Evolutionary conservation across 2,888 invertebrate species (phyloP), one percentile per base, ranked within the genome.

Genomic region (Pristionchus fissidentatus): DNA sequence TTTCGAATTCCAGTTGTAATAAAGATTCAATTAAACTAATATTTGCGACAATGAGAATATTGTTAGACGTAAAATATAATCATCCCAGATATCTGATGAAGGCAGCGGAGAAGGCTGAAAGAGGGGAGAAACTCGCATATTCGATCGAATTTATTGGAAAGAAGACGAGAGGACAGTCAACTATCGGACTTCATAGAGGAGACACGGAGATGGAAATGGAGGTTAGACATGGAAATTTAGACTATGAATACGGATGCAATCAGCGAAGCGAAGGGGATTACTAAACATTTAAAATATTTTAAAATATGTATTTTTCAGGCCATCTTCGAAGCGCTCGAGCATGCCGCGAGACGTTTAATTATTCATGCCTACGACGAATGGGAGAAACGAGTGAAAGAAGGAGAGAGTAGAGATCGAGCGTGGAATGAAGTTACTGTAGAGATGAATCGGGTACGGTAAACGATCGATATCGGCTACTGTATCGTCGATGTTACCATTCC

Each of bases 51-150:
- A 13, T 32, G 29, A 32, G 32, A 2, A n/a, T n/a, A n/a, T n/a
- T n/a, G n/a, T n/a, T n/a, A n/a, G n/a, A n/a, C n/a, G n/a, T n/a
- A n/a, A n/a, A n/a, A n/a, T n/a, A n/a, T n/a, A n/a, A n/a, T n/a
- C n/a, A n/a, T n/a, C n/a, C n/a, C n/a, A 95, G 95, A 87, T 96
- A 95, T 93, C 93, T 97, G 73, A 95, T 96, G 83, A 96, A 96
- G 66, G 85, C 84, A 0, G 87, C 84, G 13, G 83, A 73, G 32
- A 26, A 46, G 29, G 84, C 84, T 0, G 83, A 83, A 0, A 89
- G 93, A n/a, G 86, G 86, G 15, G 66, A 81, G 38, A 43, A 86
- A 22, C 62, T 86, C 10, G 83, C 85, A 22, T 84, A 78, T 22
- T 83, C 88, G 79, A 86, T 88, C 19, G 84, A 83, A 15, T 89